Base-by-base conservation (phyloP, 1,140 invertebrate genomes). In the Propsilocerus akamusi region DNA sequence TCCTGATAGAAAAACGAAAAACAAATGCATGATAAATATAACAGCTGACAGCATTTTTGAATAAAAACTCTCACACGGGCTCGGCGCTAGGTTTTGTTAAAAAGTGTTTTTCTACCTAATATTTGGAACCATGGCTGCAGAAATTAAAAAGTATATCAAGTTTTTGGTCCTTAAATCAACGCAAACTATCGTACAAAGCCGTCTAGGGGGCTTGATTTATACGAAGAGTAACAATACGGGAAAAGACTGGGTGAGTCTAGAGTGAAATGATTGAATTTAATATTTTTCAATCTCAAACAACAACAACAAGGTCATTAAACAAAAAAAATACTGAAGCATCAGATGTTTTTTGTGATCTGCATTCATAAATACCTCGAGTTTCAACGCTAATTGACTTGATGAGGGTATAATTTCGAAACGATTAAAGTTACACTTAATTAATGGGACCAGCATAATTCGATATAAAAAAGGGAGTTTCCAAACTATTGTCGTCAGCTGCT, bases 151-250 rank as follows among this genome's bases (percentile, higher is more conserved):
- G 66, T 92, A 88, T 65, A 82, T 81, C 0, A 90, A 87, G 64
- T 88, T 87, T 62, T 72, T 94, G 50, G 80, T 84, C 0, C 70
- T 86, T n/a, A 93, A 92, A 70, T 76, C 80, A 49, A 78, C 86
- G 46, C 88, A 93, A 69, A 80, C 91, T 12, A 87, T 94, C 52
- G 84, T 94, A 6, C 86, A 93, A 61, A 86, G 85, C 2, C 70
- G 90, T 51, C 75, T 87, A 48, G 88, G 88, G 8, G 79, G 86
- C 50, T 92, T 89, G 68, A 75, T 88, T 24, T 74, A 75, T 57
- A 84, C 83, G 1, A 78, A 78, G 54, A 87, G 80, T 53, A 88
- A 87, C 57, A 75, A 77, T 5, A 74, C 74, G 49, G 76, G 78
- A 47, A 73, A 75, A 37, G 83, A 86, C 71, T 89, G 83, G 85